These are phyloP conservation scores for Andrena flavipes DNA, from an alignment of 2,888 invertebrate genomes.

Conservation along the genomic window DNA sequence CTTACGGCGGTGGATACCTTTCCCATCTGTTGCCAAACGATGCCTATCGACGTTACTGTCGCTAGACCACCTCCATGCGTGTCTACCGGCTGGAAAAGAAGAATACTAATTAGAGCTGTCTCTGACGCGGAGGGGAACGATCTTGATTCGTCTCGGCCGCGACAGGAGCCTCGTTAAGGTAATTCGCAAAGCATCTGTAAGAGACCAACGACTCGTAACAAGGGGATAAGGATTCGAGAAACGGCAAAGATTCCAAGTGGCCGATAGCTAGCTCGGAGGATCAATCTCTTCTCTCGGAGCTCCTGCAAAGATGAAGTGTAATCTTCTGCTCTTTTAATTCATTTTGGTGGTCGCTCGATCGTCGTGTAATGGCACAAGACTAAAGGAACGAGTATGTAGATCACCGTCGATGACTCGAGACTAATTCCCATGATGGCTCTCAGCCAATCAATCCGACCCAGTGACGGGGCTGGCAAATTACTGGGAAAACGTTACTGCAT, in stretches of 20 bases:
- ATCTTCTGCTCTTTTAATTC: no score
- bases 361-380: not conserved
- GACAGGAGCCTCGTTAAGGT: not conserved
- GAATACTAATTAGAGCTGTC: constrained; percentile 15
- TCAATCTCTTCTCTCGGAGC: no score
- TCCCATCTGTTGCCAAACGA: constrained; percentile 64
- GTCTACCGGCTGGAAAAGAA: not conserved
- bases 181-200: not conserved
- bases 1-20: constrained; percentile 73
- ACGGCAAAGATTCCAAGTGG: no score
- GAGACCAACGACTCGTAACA: not conserved
- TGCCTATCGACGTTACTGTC: constrained; percentile 60
- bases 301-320: not conserved
- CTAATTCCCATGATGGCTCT: constrained; percentile 20
- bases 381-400: constrained; percentile 1
- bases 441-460: constrained; percentile 13
- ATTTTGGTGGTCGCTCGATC: no score
- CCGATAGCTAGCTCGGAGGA: no score
- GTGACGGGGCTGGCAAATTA: constrained; percentile 4
- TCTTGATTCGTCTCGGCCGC: not conserved
- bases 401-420: constrained; percentile 14
- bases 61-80: constrained; percentile 42
- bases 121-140: constrained; percentile 5
- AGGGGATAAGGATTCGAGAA: not conserved
- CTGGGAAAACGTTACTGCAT: constrained; percentile 4